A percentile compares a stretch with the other conserved stretches of the same genome.
phyloP scores from a whole-genome alignment of 2,113 vertebrate genomes.

The Progne subis region DNA sequence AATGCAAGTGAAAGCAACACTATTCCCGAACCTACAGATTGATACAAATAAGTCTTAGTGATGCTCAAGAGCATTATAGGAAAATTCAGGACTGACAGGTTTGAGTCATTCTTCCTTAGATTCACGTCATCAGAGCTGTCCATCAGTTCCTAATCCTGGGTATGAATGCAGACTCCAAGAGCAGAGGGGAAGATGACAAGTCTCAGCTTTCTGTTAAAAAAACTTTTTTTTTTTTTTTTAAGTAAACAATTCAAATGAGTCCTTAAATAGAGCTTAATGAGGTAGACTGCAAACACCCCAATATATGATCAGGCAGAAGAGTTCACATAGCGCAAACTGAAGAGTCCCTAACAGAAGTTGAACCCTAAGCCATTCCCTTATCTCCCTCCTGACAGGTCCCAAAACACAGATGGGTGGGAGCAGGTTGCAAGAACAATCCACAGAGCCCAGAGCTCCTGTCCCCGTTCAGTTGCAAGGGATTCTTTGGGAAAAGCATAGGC shows the following conservation, averaged over 20 bases:
- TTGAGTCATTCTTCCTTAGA: background rate
- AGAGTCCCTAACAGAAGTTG: accelerated
- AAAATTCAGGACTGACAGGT: background rate
- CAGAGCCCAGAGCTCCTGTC: background rate
- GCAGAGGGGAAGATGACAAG: background rate
- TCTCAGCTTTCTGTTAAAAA: background rate
- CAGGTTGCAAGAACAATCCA: background rate
- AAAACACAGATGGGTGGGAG: background rate
- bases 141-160: background rate
- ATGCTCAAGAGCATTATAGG: background rate
- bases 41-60: background rate
- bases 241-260: background rate
- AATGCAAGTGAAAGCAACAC: background rate
- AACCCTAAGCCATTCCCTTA: background rate
- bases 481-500: background rate
- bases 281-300: background rate
- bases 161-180: background rate
- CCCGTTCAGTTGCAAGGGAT: background rate
- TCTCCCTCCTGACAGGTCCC: background rate
- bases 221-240: too few relatives aligned
- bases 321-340: background rate
- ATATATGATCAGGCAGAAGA: background rate
- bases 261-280: background rate
- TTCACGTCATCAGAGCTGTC: background rate
- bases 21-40: background rate